Conservation (phyloP, 2,888 invertebrate species). For the Xestia sexstrigata region DNA sequence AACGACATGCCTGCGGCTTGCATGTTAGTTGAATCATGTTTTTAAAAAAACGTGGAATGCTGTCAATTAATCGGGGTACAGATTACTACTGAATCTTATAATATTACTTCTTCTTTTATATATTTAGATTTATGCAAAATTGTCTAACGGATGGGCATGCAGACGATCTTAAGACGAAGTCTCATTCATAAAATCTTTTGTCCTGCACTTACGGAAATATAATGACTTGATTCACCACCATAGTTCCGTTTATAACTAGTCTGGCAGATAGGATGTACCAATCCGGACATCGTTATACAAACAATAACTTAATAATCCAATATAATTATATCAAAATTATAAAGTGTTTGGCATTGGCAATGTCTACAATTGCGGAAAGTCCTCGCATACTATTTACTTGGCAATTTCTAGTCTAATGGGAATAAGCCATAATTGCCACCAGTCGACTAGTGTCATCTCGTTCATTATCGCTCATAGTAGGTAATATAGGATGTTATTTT, state of each 20-base stretch:
- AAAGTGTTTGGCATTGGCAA: constrained; percentile 6
- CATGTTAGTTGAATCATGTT: not conserved
- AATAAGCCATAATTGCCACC: constrained; percentile 25
- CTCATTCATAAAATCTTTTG: not conserved
- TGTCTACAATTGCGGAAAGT: constrained; percentile 39
- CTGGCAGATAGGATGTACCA: not conserved
- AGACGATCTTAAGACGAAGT: not conserved
- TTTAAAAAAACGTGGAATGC: not conserved
- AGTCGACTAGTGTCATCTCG: constrained; percentile 5
- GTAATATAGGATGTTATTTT: not conserved
- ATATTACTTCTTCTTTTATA: too few species aligned
- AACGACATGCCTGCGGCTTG: not conserved
- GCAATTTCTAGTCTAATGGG: constrained; percentile 28
- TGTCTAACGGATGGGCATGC: not conserved
- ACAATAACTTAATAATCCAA: not conserved
- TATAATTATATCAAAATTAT: constrained; percentile 14
- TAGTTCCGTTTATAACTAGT: constrained; percentile 5
- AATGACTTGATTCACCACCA: not conserved
- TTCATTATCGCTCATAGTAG: not conserved
- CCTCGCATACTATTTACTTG: constrained; percentile 35
- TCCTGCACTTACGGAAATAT: not conserved
- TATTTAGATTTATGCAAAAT: not conserved
- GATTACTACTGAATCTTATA: not conserved
- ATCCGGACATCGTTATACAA: not conserved
- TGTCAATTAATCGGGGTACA: not conserved